phyloP scores from a whole-genome alignment of 2,797 vertebrate genomes.

The Microctenopoma steveboyesi region DNA sequence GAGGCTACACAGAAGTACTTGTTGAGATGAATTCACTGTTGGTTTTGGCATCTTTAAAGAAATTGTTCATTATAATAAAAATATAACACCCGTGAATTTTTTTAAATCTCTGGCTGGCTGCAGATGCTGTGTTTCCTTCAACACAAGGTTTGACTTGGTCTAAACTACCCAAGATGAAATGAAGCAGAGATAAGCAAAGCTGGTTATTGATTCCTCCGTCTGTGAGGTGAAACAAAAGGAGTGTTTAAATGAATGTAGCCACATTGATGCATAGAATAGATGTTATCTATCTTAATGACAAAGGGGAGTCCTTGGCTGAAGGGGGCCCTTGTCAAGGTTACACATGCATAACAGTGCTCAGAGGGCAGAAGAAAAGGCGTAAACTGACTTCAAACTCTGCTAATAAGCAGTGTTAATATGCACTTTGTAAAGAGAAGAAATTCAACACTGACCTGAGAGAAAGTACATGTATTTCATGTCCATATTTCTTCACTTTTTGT shows the following conservation, averaged over 20 bases:
- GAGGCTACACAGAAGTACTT: background rate
- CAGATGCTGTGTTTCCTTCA: slow-evolving; percentile 19
- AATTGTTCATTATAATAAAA: background rate
- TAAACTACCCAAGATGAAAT: slow-evolving; percentile 57
- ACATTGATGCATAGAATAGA: slow-evolving; percentile 67
- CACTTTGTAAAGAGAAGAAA: background rate
- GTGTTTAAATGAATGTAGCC: slow-evolving; percentile 67
- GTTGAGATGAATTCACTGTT: background rate
- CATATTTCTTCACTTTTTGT: slow-evolving; percentile 24
- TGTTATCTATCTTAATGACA: slow-evolving; percentile 78
- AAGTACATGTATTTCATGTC: slow-evolving; percentile 3
- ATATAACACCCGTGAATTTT: background rate
- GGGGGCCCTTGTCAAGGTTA: slow-evolving; percentile 73
- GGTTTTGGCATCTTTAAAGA: background rate
- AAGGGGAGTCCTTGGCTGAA: slow-evolving; percentile 72
- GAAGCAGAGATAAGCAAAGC: slow-evolving; percentile 66
- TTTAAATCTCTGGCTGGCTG: too few relatives aligned
- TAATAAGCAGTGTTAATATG: slow-evolving; percentile 29
- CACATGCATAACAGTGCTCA: slow-evolving; percentile 60
- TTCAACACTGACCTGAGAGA: slow-evolving; percentile 3
- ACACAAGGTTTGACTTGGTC: slow-evolving; percentile 24
- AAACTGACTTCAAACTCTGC: slow-evolving; percentile 38
- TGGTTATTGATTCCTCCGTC: slow-evolving; percentile 69
- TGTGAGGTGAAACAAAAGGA: slow-evolving; percentile 74
- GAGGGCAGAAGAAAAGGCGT: slow-evolving; percentile 24